Evolutionary conservation across 2,888 invertebrate species (phyloP).

Genomic region (Choristoneura rosaceana): DNA sequence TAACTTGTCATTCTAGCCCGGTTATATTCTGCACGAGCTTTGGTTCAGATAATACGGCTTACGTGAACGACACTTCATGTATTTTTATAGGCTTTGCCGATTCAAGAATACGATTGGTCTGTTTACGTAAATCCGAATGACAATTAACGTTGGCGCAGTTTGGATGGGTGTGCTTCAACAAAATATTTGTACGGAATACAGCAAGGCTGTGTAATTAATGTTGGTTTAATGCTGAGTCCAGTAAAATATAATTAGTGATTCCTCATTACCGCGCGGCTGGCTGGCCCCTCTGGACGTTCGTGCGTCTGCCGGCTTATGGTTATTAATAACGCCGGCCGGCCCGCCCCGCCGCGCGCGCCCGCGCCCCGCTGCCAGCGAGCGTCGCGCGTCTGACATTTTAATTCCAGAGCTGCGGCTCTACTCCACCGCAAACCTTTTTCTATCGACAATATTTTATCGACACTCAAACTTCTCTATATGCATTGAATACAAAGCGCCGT

Average conservation of each 20-base stretch:
- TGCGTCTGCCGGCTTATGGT: slow-evolving; percentile 86
- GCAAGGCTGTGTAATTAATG: slow-evolving; percentile 66
- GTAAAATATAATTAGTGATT: slow-evolving; percentile 86
- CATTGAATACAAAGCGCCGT: slow-evolving; percentile 38
- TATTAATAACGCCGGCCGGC: slow-evolving; percentile 82
- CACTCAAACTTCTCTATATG: slow-evolving; percentile 65
- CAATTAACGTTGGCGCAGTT: slow-evolving; percentile 37
- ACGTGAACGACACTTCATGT: slow-evolving; percentile 31
- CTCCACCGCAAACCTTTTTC: slow-evolving; percentile 65
- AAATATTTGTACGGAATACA: slow-evolving; percentile 53
- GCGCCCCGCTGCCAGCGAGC: slow-evolving; percentile 70
- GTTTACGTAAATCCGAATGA: slow-evolving; percentile 2
- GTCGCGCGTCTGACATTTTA: slow-evolving; percentile 85
- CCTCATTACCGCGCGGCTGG: slow-evolving; percentile 82
- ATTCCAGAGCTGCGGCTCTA: slow-evolving; percentile 79
- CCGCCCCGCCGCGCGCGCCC: slow-evolving; percentile 56
- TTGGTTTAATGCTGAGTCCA: slow-evolving; percentile 79
- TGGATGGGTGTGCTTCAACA: slow-evolving; percentile 40
- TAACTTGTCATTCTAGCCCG: slow-evolving; percentile 67
- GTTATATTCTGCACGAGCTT: slow-evolving; percentile 35
- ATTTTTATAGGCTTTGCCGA: slow-evolving; percentile 24
- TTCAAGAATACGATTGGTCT: slow-evolving; percentile 13
- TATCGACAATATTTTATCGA: slow-evolving; percentile 79
- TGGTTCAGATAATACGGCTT: slow-evolving; percentile 31
- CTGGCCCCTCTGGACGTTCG: slow-evolving; percentile 85